These are phyloP conservation scores for Stichodactyla helianthus DNA, from an alignment of 64 coral and sea anemone species.

Conservation along the genomic window DNA sequence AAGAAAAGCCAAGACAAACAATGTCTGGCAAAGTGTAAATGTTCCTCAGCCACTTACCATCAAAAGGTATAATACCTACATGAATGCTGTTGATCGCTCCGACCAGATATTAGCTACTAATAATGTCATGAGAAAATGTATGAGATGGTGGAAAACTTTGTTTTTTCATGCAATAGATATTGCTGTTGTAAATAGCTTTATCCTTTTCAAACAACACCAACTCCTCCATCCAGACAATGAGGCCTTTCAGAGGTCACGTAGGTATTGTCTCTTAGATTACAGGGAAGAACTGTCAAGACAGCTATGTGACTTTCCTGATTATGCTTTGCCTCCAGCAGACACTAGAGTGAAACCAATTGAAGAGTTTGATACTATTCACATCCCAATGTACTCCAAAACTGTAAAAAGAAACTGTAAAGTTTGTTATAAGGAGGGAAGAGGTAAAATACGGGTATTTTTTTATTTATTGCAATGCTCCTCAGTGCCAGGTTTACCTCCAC, in stretches of 20 bases:
- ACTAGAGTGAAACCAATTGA: slow-evolving; percentile 16
- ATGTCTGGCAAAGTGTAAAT: slow-evolving; percentile 5
- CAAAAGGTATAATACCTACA: slow-evolving; percentile 35
- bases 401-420: slow-evolving; percentile 48
- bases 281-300: slow-evolving; percentile 52
- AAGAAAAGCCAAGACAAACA: slow-evolving; percentile 21
- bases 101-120: slow-evolving; percentile 40
- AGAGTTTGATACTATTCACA: slow-evolving; percentile 38
- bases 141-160: slow-evolving; percentile 13
- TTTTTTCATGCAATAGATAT: no score
- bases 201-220: slow-evolving; percentile 48
- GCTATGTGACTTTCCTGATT: slow-evolving; percentile 48
- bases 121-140: slow-evolving; percentile 35
- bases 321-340: slow-evolving; percentile 33
- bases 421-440: slow-evolving; percentile 31
- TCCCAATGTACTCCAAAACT: slow-evolving; percentile 29
- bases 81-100: no score
- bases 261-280: slow-evolving; percentile 34
- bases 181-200: slow-evolving; percentile 59
- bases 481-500: slow-evolving; percentile 45
- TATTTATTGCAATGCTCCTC: slow-evolving; percentile 52
- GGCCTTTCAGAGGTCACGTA: slow-evolving; percentile 10
- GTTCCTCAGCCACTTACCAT: slow-evolving; percentile 29
- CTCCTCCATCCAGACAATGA: slow-evolving; percentile 42
- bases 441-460: slow-evolving; percentile 14